phyloP scores from a whole-genome alignment of 2,888 invertebrate species.

The Osmoderma eremita region DNA sequence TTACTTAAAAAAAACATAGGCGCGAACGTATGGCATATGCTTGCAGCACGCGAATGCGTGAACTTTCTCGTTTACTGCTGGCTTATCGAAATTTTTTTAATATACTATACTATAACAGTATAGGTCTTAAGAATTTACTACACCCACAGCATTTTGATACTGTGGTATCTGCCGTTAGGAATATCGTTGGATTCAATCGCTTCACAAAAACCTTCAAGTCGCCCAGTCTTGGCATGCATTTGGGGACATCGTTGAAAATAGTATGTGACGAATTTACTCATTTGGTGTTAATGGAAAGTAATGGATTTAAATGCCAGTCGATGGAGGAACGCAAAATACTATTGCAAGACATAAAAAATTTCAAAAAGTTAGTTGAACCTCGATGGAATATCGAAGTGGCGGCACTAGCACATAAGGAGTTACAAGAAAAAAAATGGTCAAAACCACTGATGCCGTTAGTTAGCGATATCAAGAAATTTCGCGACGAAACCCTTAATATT shows the following conservation, averaged over 20 bases:
- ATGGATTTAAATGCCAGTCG: slow-evolving; percentile 46
- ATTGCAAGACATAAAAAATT: slow-evolving; percentile 37
- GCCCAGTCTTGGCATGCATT: slow-evolving; percentile 50
- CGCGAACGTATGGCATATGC: slow-evolving; percentile 46
- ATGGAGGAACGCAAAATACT: slow-evolving; percentile 13
- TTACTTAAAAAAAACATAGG: slow-evolving; percentile 49
- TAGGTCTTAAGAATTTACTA: slow-evolving; percentile 44
- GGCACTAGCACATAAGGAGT: slow-evolving; percentile 49
- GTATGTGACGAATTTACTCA: slow-evolving; percentile 47
- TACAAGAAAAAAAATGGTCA: slow-evolving; percentile 48
- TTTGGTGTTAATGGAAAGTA: slow-evolving; percentile 47
- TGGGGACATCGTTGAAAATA: slow-evolving; percentile 48
- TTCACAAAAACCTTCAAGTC: slow-evolving; percentile 48
- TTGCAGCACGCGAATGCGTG: slow-evolving; percentile 47
- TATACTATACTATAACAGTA: slow-evolving; percentile 14
- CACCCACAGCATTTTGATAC: slow-evolving; percentile 49
- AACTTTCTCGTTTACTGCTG: slow-evolving; percentile 46
- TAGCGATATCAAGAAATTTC: slow-evolving; percentile 49
- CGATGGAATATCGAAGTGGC: slow-evolving; percentile 50
- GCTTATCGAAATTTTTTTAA: slow-evolving; percentile 40
- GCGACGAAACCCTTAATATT: slow-evolving; percentile 44
- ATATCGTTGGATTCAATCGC: slow-evolving; percentile 48
- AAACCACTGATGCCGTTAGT: slow-evolving; percentile 49
- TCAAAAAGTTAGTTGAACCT: slow-evolving; percentile 40
- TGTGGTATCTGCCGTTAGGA: slow-evolving; percentile 46